Percentiles rank a stretch among this genome's conserved stretches.
phyloP scores from a whole-genome alignment of 2,113 vertebrate genomes.

The Halcyon malimbica region DNA sequence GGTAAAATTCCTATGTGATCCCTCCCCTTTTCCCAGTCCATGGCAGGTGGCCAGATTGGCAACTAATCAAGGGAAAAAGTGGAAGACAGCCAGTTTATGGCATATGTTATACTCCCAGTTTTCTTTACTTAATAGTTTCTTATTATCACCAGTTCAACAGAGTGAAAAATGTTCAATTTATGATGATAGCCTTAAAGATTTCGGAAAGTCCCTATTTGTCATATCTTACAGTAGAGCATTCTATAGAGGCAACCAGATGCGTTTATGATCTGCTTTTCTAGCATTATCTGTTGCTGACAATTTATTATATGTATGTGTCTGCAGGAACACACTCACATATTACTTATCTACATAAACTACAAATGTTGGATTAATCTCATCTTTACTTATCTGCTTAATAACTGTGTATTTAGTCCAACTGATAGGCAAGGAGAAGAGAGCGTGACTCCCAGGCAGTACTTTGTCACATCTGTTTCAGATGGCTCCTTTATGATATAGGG shows the following conservation, averaged over 20 bases:
- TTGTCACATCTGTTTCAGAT: background rate
- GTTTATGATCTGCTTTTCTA: background rate
- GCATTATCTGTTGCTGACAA: background rate
- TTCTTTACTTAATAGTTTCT: slow-evolving; percentile 1
- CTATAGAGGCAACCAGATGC: background rate
- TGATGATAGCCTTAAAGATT: background rate
- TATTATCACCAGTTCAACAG: slow-evolving; percentile 21
- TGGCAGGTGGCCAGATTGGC: background rate
- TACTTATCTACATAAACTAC: background rate
- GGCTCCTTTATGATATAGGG: background rate
- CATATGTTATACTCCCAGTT: background rate
- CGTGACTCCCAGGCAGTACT: background rate
- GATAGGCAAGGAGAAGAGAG: background rate
- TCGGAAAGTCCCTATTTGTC: background rate
- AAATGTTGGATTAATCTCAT: background rate
- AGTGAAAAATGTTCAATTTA: slow-evolving; percentile 18
- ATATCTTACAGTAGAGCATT: background rate
- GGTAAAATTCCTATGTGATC: background rate
- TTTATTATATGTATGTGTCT: background rate
- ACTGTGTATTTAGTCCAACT: background rate
- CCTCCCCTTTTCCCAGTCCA: background rate
- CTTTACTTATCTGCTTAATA: background rate
- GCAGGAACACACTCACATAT: background rate
- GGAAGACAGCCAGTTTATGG: background rate
- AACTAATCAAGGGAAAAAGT: slow-evolving; percentile 6